phyloP scores from a whole-genome alignment of 30 jellyfish, hydroid and myxozoan genomes.

The Pelagia noctiluca region DNA sequence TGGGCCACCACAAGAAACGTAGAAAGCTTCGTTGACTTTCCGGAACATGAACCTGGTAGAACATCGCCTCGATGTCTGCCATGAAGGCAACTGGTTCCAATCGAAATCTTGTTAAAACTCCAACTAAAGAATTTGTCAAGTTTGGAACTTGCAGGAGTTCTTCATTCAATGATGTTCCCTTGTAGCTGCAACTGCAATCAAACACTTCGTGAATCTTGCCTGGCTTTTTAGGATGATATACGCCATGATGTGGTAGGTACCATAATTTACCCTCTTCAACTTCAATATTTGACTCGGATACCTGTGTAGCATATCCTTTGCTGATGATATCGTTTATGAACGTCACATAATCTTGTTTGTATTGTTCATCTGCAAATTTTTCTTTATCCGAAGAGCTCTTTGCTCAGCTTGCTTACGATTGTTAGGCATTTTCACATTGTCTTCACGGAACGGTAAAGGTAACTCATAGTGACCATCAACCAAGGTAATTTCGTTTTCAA shows the following conservation, averaged over 20 bases:
- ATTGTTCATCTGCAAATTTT: slow-evolving; percentile 8
- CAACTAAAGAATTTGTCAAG: slow-evolving; percentile 16
- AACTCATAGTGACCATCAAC: no score
- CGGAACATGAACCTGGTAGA: slow-evolving; percentile 51
- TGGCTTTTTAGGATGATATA: slow-evolving; percentile 11
- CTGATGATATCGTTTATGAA: slow-evolving; percentile 46
- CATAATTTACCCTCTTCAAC: slow-evolving; percentile 43
- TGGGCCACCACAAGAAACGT: slow-evolving; percentile 66
- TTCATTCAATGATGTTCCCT: slow-evolving; percentile 35
- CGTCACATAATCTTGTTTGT: slow-evolving; percentile 22
- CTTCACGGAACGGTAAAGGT: no score
- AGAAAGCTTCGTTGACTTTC: slow-evolving; percentile 30
- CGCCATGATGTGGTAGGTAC: slow-evolving; percentile 47
- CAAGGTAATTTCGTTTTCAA: no score
- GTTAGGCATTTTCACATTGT: slow-evolving; percentile 31
- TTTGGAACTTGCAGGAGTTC: slow-evolving; percentile 58
- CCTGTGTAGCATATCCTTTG: slow-evolving; percentile 53
- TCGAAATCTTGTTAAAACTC: slow-evolving; percentile 36
- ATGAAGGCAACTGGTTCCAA: slow-evolving; percentile 22
- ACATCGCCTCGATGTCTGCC: slow-evolving; percentile 49
- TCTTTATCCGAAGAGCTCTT: slow-evolving; percentile 38
- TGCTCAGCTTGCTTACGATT: slow-evolving; percentile 42
- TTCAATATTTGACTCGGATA: slow-evolving; percentile 16
- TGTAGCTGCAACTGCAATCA: slow-evolving; percentile 17
- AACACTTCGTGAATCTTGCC: not conserved